Base-by-base conservation (phyloP, 2,797 vertebrate species). In the Parauchenoglanis ngamensis region DNA sequence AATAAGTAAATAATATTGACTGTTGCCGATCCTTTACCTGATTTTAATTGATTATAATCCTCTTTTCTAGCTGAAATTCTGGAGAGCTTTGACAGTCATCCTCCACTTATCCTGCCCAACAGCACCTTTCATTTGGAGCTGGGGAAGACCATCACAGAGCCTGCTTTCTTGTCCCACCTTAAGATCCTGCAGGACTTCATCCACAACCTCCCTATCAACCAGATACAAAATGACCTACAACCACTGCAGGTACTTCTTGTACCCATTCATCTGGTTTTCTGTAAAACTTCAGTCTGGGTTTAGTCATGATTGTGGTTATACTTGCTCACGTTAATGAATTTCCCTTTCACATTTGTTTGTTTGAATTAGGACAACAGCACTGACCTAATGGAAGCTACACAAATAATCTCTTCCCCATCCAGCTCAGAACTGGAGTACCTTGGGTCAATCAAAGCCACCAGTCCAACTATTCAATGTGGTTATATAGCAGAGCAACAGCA, bases 31-130 rank as follows among this genome's bases (percentile, higher is more conserved):
- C 15, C n/a, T 35, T 25, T 25, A 25, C 19, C 13, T 17, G 3
- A 21, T 82, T 1, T 4, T 78, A 31, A 56, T 57, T 35, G 19
- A 21, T 52, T 67, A 49, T 28, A 3, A 86, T 77, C 28, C 86
- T 54, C 0, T 85, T 81, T 84, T 54, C 35, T 90, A 96, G 96
- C 91, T 15, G 94, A 96, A 91, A 95, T 96, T 92, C 92, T 96
- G 92, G 94, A 96, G 91, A 95, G 94, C 88, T 96, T 96, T 15
- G 96, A 96, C 90, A 92, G 91, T 88, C 96, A 96, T 91, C 96
- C 96, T 35, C 96, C 96, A 10, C 94, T 96, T 86, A 94, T 96
- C 92, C 93, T 96, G 90, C 96, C 96, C 75, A 92, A 87, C 92
- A 93, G 75, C 88, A 88, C 86, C 0, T 96, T 96, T 85, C 92